A percentile compares a stretch with the other conserved stretches of the same genome.
These are phyloP conservation scores for Drosophila kikkawai DNA, from an alignment of 1,140 invertebrate genomes.

Conservation along the genomic window DNA sequence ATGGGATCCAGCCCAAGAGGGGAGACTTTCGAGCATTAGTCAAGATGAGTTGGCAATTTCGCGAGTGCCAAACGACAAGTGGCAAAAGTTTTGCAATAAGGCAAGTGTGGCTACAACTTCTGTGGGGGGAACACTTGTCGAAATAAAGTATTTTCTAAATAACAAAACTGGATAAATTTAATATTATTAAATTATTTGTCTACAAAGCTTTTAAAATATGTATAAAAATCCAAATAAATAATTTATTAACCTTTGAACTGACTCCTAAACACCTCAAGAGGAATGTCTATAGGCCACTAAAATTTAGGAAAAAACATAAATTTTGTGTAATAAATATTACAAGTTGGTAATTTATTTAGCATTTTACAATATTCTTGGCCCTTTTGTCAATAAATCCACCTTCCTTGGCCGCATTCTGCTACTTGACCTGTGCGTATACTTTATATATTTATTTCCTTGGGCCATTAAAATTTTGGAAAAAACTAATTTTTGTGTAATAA, in stretches of 20 bases:
- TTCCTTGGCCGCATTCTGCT: background rate
- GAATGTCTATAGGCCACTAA: no score
- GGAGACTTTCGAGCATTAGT: slow-evolving; percentile 47
- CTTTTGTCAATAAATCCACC: slow-evolving; percentile 17
- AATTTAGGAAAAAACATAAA: no score
- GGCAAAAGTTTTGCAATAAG: slow-evolving; percentile 56
- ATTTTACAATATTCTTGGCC: background rate
- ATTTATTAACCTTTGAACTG: background rate
- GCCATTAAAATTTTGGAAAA: background rate
- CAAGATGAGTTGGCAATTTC: slow-evolving; percentile 51
- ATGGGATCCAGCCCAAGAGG: slow-evolving; percentile 8
- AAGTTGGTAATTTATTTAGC: no score
- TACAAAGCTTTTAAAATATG: background rate
- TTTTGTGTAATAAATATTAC: no score
- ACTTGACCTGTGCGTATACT: slow-evolving; percentile 30
- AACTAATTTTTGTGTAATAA: no score
- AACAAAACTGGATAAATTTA: background rate
- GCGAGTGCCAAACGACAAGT: slow-evolving; percentile 35
- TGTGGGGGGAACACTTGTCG: slow-evolving; percentile 17
- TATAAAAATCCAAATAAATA: background rate
- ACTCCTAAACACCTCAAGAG: background rate
- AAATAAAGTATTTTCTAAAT: background rate
- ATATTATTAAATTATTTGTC: no score
- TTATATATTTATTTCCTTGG: slow-evolving; percentile 21
- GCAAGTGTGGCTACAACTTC: slow-evolving; percentile 25